Evolutionary conservation across 2,797 vertebrate genomes (phyloP), one percentile per base, ranked within the genome.

Genomic region (Smutsia temminckii): DNA sequence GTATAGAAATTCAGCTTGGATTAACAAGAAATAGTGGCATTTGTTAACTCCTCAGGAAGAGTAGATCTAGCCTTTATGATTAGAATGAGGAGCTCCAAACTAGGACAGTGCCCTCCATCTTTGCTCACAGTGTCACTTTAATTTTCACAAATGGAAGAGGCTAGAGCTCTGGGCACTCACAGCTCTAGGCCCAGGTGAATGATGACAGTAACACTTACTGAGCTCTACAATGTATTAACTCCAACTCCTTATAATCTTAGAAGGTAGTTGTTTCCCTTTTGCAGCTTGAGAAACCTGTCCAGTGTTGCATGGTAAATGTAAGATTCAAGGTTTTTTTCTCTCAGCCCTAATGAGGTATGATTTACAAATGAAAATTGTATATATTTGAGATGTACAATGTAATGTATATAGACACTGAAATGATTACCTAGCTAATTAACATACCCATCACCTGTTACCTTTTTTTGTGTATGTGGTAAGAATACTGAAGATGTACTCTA

Each of bases 291-390:
- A 32, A 79, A 64, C 34, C 37, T 37, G 34, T 46, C 27, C 12
- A 14, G 1, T 46, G 59, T 77, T 74, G n/a, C 34, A 3, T 8
- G 27, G 27, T 27, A 72, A 66, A 34, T 40, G 85, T 71, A 51
- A 78, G 37, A 29, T 11, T 27, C 21, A 27, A 7, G 21, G 20
- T 34, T 37, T 32, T 0, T 6, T 4, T 0, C 0, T 7, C 14
- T 3, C 6, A 49, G 29, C 59, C 32, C 51, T 59, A 27, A 4
- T 37, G 49, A 75, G 25, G 5, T 27, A 21, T n/a, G 84, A 64
- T 64, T 74, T 49, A 68, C 57, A 93, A 51, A 49, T 59, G 29
- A 64, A 59, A 57, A 29, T 53, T 61, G 27, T 49, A 8, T 80
- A 3, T 42, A 21, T 40, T 46, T 46, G 49, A 71, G 20, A 34